Percentiles rank a stretch among this genome's conserved stretches.
These are phyloP conservation scores for Typhlichthys subterraneus DNA, from an alignment of 2,797 vertebrate genomes.

Conservation along the genomic window DNA sequence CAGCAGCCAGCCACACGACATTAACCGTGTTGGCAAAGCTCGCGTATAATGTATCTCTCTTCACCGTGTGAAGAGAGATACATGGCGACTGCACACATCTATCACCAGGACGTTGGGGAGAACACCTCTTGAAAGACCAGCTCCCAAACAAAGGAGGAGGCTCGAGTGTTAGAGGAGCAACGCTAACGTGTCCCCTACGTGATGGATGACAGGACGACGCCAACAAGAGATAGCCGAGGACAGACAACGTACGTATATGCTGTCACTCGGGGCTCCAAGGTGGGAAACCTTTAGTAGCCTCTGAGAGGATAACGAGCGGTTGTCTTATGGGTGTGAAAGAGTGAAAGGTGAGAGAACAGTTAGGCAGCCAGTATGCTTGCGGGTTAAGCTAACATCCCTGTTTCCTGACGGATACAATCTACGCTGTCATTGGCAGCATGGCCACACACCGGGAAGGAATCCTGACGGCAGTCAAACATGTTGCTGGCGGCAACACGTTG, in stretches of 20 bases:
- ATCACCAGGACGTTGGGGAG: slow-evolving; percentile 26
- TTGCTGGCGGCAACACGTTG: not conserved
- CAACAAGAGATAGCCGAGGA: slow-evolving; percentile 9
- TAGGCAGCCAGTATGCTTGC: slow-evolving; percentile 51
- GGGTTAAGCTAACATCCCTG: slow-evolving; percentile 66
- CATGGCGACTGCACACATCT: slow-evolving; percentile 41
- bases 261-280: slow-evolving; percentile 14
- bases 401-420: slow-evolving; percentile 59
- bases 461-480: no score
- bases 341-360: slow-evolving; percentile 35
- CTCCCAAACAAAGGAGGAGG: slow-evolving; percentile 31
- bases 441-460: slow-evolving; percentile 34
- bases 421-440: slow-evolving; percentile 70
- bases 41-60: slow-evolving; percentile 50
- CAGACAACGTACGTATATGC: slow-evolving; percentile 2
- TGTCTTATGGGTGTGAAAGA: slow-evolving; percentile 12
- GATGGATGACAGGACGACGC: slow-evolving; percentile 21
- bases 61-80: slow-evolving; percentile 7
- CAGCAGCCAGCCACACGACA: slow-evolving; percentile 45
- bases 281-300: not conserved
- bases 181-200: slow-evolving; percentile 20
- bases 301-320: slow-evolving; percentile 18
- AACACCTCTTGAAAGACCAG: slow-evolving; percentile 22
- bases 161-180: slow-evolving; percentile 25
- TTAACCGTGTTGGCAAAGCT: slow-evolving; percentile 38